A percentile compares a stretch with the other conserved stretches of the same genome.
Evolutionary conservation across 2,113 vertebrate species (phyloP).

Genomic region (Azemiops feae): DNA sequence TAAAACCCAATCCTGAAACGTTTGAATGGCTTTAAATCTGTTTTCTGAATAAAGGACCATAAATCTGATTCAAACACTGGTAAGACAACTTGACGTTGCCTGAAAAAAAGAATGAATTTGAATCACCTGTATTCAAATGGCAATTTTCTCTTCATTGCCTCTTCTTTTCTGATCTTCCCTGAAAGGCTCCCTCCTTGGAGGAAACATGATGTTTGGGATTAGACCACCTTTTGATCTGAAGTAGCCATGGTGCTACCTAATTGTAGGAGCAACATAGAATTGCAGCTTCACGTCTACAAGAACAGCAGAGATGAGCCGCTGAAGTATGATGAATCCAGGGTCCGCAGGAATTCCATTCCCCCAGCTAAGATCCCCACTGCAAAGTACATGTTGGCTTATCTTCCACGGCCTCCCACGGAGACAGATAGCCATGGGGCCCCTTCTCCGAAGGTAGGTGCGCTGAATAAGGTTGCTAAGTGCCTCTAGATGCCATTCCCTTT

Average conservation of each 20-base stretch:
- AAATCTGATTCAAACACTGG: neutral
- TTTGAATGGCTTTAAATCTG: too few relatives aligned
- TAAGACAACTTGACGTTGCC: neutral
- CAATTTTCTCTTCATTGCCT: neutral
- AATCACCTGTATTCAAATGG: neutral
- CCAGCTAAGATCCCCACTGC: slow-evolving; percentile 64
- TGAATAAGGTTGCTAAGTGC: neutral
- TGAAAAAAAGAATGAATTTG: neutral
- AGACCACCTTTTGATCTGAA: neutral
- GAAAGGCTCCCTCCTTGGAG: slow-evolving; percentile 8
- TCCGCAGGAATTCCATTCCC: slow-evolving; percentile 73
- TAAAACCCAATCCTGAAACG: neutral
- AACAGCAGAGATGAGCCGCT: neutral
- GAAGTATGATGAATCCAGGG: slow-evolving; percentile 40
- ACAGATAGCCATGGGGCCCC: slow-evolving; percentile 61
- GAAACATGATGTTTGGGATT: slow-evolving; percentile 14
- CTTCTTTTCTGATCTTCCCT: neutral
- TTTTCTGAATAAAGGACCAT: neutral
- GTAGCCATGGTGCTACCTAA: slow-evolving; percentile 27
- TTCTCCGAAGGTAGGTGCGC: slow-evolving; percentile 62
- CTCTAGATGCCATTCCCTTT: neutral
- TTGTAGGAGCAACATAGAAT: slow-evolving; percentile 55
- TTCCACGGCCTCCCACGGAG: slow-evolving; percentile 65
- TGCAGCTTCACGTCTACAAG: slow-evolving; percentile 33
- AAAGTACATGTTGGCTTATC: slow-evolving; percentile 74